Base-by-base conservation (phyloP, 2,888 invertebrate genomes). In the Mythimna pallens region DNA sequence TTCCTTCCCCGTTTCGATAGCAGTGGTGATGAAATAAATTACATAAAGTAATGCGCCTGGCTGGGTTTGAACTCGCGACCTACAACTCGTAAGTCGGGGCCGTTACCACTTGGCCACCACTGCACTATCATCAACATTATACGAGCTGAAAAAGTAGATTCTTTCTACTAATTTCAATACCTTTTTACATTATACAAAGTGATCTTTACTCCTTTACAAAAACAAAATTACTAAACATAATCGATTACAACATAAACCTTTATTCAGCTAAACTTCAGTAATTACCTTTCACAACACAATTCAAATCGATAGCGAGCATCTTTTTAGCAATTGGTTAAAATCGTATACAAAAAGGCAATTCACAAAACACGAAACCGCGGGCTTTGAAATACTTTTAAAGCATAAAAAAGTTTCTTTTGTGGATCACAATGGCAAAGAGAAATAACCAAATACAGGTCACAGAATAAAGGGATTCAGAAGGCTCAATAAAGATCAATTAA, bases 331-430 rank as follows among this genome's bases (percentile, higher is more conserved):
- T 78, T 55, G 66, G 70, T 55, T 78, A 47, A 69, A 68, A 71
- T 70, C 67, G 59, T 40, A 67, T 73, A 81, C 78, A 81, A 81
- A 80, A 78, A 74, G 70, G 70, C 70, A 52, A 64, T 73, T 66
- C 73, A 70, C 58, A 54, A 54, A 71, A 81, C 71, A 70, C 57
- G 40, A 74, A 74, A 78, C 80, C 65, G 52, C 74, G 54, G 78
- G 40, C 78, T 70, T 77, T 73, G 54, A 59, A 68, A 73, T 80
- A 71, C 65, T 73, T 76, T 73, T 64, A 64, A 68, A 74, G 57
- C 63, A 65, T 74, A 58, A 76, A 74, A 73, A 82, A 74, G 62
- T 80, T 83, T 65, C 47, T 77, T 80, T 80, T 70, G 77, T 76
- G 61, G 62, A 61, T n/a, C 50, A 81, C 57, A 81, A 70, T 70